Base-by-base conservation (phyloP, 2,888 invertebrate species). In the Reticulitermes lucifugus region DNA sequence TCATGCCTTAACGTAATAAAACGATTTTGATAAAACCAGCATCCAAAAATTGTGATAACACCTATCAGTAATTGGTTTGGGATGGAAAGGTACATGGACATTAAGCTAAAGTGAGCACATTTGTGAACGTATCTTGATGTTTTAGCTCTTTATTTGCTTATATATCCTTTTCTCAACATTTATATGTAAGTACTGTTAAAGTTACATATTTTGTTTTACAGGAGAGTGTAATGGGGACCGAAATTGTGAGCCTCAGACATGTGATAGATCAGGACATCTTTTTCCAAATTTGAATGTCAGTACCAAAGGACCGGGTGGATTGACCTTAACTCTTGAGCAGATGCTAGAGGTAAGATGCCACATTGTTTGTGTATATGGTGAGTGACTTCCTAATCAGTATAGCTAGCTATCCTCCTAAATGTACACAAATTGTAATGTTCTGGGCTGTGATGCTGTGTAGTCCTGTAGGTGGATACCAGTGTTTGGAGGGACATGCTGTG, bases 301-400 rank as follows among this genome's bases (percentile, higher is more conserved):
- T 55, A 71, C 65, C 21, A 65, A 73, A n/a, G 75, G 77, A 46
- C 77, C 75, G 22, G 81, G 81, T n/a, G 81, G 81, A 84, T 59
- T 79, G 65, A 84, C 85, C 46, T 87, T 89, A 25, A 88, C 95
- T 88, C 92, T 96, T 89, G 94, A 95, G 90, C 94, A 96, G 92
- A 96, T 96, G 95, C 92, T 96, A 90, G 94, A 96, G 93, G 96
- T 96, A 90, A 92, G 65, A 25, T 65, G n/a, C 18, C 55, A 5
- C 18, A 55, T 55, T 4, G 18, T 5, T 55, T 14, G 14, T 4
- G 4, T 55, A 4, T 18, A 55, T 55, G 14, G 1, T 55, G 55
- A 18, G 55, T 9, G 55, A 55, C 55, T 51, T 51, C 14, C 9
- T 55, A 1, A 12, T 55, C 46, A 46, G 46, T 46, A 46, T 46